Evolutionary conservation across 2,888 invertebrate genomes (phyloP).

Genomic region (Shargacucullia verbasci): DNA sequence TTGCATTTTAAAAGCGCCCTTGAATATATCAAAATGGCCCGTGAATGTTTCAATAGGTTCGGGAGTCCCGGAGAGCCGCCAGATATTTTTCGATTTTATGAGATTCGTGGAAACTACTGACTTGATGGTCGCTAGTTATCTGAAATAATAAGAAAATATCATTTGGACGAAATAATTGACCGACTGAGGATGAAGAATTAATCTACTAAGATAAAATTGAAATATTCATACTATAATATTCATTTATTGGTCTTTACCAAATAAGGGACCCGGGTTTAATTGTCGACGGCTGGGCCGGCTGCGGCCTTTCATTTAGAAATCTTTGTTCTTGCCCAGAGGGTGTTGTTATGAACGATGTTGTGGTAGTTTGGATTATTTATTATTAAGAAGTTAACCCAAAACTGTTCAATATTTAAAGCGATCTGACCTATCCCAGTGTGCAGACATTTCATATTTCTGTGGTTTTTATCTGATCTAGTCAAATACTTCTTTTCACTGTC

Average conservation of each 20-base stretch:
- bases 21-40: slow-evolving; percentile 52
- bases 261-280: slow-evolving; percentile 20
- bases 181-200: too few relatives aligned
- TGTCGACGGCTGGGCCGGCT: too few relatives aligned
- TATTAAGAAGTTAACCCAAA: neutral
- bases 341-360: slow-evolving; percentile 2
- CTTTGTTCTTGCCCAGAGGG: slow-evolving; percentile 8
- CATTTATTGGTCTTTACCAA: too few relatives aligned
- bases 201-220: too few relatives aligned
- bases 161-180: too few relatives aligned
- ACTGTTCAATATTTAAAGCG: neutral
- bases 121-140: slow-evolving; percentile 36
- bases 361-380: neutral
- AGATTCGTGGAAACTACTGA: slow-evolving; percentile 36
- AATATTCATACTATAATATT: too few relatives aligned
- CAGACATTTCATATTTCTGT: slow-evolving; percentile 5
- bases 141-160: slow-evolving; percentile 32
- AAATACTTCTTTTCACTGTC: slow-evolving; percentile 5
- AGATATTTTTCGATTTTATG: slow-evolving; percentile 39
- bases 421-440: neutral
- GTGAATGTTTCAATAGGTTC: slow-evolving; percentile 25
- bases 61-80: slow-evolving; percentile 20
- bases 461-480: neutral
- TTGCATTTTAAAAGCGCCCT: slow-evolving; percentile 47
- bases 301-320: slow-evolving; percentile 23